Evolutionary conservation across 1,140 invertebrate genomes (phyloP), one percentile per base, ranked within the genome.

Genomic region (Chionoecetes opilio): DNA sequence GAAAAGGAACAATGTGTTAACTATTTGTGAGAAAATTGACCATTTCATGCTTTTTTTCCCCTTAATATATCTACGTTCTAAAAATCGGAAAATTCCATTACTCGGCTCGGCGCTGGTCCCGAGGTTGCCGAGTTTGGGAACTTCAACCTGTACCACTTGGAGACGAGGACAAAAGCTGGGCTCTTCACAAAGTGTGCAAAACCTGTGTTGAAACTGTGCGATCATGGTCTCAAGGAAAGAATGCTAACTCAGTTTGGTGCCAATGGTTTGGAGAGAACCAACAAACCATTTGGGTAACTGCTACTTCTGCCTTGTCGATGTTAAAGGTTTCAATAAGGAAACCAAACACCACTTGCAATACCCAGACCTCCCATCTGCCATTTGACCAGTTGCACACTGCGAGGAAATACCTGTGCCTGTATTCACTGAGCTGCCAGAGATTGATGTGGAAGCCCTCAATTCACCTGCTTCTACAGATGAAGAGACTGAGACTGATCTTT

Each of bases 261-360:
- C 85, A 86, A 38, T 86, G 85, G 85, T 86, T 86, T 86, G 85
- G 9, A 86, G 85, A 38, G 85, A 86, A 86, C 85, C 35, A 26
- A 86, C 85, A 29, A 86, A 86, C 29, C 85, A 86, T 86, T 86
- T 86, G 5, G 9, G 32, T 9, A 86, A 31, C 85, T 86, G 85
- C 85, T 86, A 86, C 85, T 17, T 86, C 85, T 86, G 85, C 21
- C 9, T 86, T 31, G 85, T 86, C 85, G 32, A 86, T 86, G 85
- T 86, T 3, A 86, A 86, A 86, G 85, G 85, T 86, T 86, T 86
- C 85, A 86, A 86, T 86, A 86, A 86, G 85, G 32, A 86, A 86
- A 86, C 11, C 9, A 86, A 86, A 26, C 85, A 86, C 3, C 29
- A 9, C 85, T 31, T 86, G 85, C 3, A 86, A 35, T 86, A 17